Conservation (phyloP, 2,888 invertebrate genomes). For the Latrodectus elegans region DNA sequence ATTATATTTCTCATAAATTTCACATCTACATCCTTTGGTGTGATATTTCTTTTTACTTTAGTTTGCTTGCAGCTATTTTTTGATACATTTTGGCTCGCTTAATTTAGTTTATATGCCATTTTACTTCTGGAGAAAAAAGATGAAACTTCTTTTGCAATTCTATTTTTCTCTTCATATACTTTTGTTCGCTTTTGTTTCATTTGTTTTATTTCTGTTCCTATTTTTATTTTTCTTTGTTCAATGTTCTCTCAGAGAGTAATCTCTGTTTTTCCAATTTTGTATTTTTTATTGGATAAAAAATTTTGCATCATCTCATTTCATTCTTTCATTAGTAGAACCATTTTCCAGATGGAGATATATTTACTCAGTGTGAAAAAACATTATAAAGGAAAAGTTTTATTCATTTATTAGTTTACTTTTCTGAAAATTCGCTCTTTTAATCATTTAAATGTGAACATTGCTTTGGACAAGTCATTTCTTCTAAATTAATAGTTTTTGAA, state of each 20-base stretch:
- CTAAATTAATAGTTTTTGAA: too few species aligned
- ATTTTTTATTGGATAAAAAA: conserved; percentile 3
- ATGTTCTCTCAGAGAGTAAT: neutral
- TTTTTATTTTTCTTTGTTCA: neutral
- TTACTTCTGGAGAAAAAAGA: conserved; percentile 7
- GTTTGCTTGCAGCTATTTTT: conserved; percentile 8
- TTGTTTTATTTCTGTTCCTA: neutral
- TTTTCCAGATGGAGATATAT: conserved; percentile 3
- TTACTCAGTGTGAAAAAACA: neutral
- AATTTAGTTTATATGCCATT: conserved; percentile 33
- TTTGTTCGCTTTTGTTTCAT: conserved; percentile 17
- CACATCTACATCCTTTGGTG: neutral
- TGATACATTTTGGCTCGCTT: conserved; percentile 4
- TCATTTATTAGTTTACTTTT: too few species aligned
- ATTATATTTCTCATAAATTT: conserved; percentile 23
- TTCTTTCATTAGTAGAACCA: conserved; percentile 16
- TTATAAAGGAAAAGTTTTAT: too few species aligned
- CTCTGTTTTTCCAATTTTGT: neutral
- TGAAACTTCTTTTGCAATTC: conserved; percentile 13
- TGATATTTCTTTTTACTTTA: conserved; percentile 20
- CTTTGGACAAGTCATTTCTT: too few species aligned
- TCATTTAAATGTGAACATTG: too few species aligned
- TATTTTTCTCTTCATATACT: conserved; percentile 19
- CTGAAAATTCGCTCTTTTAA: too few species aligned
- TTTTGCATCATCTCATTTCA: neutral